These are phyloP conservation scores for Corythoichthys intestinalis DNA, from an alignment of 2,113 vertebrate genomes.

Conservation along the genomic window DNA sequence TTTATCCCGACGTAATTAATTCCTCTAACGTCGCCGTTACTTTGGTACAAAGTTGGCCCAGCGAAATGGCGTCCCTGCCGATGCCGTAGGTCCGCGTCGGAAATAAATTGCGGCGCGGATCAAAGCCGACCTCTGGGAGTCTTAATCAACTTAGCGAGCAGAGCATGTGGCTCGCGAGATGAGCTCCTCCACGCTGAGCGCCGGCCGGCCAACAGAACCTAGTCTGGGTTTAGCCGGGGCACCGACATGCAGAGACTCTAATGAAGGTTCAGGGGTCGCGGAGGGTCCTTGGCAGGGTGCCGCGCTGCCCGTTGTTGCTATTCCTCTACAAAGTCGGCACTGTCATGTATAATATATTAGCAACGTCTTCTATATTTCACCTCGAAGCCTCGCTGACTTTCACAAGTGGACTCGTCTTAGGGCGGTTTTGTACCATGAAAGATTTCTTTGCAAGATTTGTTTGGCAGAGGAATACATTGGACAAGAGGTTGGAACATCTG, in stretches of 20 bases:
- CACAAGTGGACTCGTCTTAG: neutral
- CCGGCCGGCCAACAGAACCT: neutral
- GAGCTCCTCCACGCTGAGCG: slow-evolving; percentile 39
- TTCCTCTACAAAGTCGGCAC: neutral
- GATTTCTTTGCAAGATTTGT: neutral
- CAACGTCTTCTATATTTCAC: neutral
- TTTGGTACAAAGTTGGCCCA: slow-evolving; percentile 33
- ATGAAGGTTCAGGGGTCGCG: neutral
- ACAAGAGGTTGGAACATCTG: too few relatives aligned
- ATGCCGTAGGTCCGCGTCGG: slow-evolving; percentile 11
- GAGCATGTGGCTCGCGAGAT: slow-evolving; percentile 45
- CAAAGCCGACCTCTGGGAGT: slow-evolving; percentile 39
- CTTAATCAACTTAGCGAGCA: slow-evolving; percentile 39
- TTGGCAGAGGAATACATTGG: neutral
- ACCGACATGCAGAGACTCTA: neutral
- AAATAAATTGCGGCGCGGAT: slow-evolving; percentile 13
- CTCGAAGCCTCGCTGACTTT: neutral
- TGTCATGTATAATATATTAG: neutral
- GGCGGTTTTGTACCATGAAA: neutral
- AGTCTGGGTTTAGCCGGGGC: neutral
- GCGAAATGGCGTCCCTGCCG: slow-evolving; percentile 10
- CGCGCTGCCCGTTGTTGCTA: neutral
- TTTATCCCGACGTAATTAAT: slow-evolving; percentile 37
- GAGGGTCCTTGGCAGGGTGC: neutral
- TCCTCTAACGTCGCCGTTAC: slow-evolving; percentile 32